Evolutionary conservation across 1,140 invertebrate species (phyloP).

Genomic region (Tribolium madens): DNA sequence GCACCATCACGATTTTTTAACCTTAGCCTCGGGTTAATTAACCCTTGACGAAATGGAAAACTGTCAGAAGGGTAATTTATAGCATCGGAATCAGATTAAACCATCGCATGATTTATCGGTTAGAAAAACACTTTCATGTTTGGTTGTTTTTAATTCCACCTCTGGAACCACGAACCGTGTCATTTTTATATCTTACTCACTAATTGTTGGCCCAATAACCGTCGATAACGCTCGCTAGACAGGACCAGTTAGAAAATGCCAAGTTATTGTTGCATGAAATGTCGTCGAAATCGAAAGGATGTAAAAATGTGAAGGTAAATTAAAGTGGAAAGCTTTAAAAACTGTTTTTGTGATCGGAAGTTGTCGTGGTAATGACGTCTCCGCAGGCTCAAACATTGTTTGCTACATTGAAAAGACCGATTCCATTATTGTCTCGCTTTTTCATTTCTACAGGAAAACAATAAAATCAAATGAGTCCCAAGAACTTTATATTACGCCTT

Average conservation of each 20-base stretch:
- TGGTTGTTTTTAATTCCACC: conserved; percentile 12
- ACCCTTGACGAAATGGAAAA: conserved; percentile 24
- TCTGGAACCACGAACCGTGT: background rate
- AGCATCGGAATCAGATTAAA: background rate
- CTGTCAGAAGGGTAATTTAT: conserved; percentile 30
- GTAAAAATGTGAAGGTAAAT: conserved; percentile 4
- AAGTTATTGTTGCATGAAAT: conserved; percentile 21
- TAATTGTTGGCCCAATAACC: conserved; percentile 14
- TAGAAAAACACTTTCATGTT: background rate
- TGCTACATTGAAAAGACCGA: conserved; percentile 15
- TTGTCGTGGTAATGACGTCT: conserved; percentile 28
- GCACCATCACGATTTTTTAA: conserved; percentile 33
- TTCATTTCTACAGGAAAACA: conserved; percentile 15
- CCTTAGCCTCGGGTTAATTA: conserved; percentile 13
- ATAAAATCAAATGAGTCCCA: conserved; percentile 19
- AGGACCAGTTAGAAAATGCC: background rate
- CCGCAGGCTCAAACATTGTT: conserved; percentile 7
- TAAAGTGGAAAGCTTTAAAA: background rate
- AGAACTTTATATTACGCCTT: background rate
- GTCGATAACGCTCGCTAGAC: background rate
- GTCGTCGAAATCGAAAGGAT: conserved; percentile 28
- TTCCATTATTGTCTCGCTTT: conserved; percentile 26
- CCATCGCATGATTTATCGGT: conserved; percentile 3
- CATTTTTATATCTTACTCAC: background rate
- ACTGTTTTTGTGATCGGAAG: background rate